Evolutionary conservation across 2,113 vertebrate species (phyloP).

Genomic region (Apodemus speciosus): DNA sequence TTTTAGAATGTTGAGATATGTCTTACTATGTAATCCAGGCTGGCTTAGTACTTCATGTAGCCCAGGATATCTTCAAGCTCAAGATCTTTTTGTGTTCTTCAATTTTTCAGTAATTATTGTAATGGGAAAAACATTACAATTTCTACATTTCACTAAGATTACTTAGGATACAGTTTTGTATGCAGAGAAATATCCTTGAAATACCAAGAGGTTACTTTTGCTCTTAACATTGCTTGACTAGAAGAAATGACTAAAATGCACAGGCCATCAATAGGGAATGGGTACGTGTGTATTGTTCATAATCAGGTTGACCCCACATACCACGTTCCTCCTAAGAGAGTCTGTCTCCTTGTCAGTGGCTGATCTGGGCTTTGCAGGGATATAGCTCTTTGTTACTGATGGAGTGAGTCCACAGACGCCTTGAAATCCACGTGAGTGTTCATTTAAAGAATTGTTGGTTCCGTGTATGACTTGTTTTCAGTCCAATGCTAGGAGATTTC

Average conservation of each 20-base stretch:
- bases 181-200: constrained; percentile 74
- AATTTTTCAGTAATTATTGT: not conserved
- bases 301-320: constrained; percentile 76
- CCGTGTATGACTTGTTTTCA: constrained; percentile 62
- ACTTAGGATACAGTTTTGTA: constrained; percentile 68
- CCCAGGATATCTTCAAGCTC: not conserved
- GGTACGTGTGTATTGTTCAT: not conserved
- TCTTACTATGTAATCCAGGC: not conserved
- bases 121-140: constrained; percentile 47
- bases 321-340: constrained; percentile 60
- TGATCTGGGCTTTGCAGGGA: constrained; percentile 67
- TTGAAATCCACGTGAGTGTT: not conserved
- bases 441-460: constrained; percentile 57
- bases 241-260: constrained; percentile 6
- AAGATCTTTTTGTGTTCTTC: not conserved
- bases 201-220: constrained; percentile 49
- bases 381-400: constrained; percentile 21
- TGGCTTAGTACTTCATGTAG: not conserved
- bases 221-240: constrained; percentile 33
- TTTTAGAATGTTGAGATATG: not conserved
- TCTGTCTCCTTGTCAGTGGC: constrained; percentile 71
- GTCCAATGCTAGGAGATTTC: constrained; percentile 52
- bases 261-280: constrained; percentile 47
- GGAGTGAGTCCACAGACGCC: not conserved
- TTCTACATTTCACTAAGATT: constrained; percentile 72